Conservation (phyloP, 1,140 invertebrate species). For the Paralvinella palmiformis region DNA sequence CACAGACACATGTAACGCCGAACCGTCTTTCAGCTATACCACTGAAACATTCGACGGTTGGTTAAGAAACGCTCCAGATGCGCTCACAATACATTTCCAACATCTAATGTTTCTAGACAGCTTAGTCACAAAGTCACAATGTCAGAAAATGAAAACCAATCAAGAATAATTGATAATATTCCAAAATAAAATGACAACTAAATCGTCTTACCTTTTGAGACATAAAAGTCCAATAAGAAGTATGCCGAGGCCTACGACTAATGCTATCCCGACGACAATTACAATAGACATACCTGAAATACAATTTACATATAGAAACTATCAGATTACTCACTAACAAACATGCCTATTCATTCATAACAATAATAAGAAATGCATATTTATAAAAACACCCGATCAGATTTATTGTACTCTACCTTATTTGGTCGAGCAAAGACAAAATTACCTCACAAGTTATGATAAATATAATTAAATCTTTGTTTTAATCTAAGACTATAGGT, state of each 20-base stretch:
- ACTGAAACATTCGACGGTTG: too few species aligned
- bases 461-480: not conserved
- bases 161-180: too few species aligned
- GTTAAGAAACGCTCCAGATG: too few species aligned
- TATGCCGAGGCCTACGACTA: not conserved
- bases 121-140: not conserved
- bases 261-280: not conserved
- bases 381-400: not conserved
- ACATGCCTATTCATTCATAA: not conserved
- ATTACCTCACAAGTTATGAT: not conserved
- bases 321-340: not conserved
- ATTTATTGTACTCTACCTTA: not conserved
- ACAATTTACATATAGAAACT: not conserved
- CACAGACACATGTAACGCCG: too few species aligned
- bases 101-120: not conserved
- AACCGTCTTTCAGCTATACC: too few species aligned
- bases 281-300: conserved; percentile 2
- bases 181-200: not conserved
- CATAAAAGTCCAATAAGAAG: not conserved
- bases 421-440: not conserved
- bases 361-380: not conserved
- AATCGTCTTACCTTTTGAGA: not conserved
- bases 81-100: too few species aligned
- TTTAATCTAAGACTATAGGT: too few species aligned
- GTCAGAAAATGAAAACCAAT: too few species aligned